These are phyloP conservation scores for Hypsibius dujardini DNA, from an alignment of 1,140 invertebrate species.

Conservation along the genomic window DNA sequence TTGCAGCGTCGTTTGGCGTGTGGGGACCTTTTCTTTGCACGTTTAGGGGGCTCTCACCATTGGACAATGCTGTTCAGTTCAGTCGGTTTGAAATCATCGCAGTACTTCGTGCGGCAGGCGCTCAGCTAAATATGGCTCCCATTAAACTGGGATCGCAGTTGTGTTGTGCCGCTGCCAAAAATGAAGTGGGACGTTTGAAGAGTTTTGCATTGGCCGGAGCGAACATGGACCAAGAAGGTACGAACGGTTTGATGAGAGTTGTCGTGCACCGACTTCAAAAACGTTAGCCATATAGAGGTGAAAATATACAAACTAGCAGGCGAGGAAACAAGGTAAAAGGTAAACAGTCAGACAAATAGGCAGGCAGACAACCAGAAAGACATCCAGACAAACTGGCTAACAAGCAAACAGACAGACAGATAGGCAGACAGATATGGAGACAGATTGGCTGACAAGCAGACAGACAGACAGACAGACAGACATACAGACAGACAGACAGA, in stretches of 20 bases:
- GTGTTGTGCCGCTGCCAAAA: slow-evolving; percentile 36
- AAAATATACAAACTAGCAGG: no score
- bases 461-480: no score
- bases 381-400: no score
- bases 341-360: no score
- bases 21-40: slow-evolving; percentile 16
- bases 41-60: slow-evolving; percentile 17
- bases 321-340: no score
- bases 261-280: not conserved
- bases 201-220: slow-evolving; percentile 46
- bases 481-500: no score
- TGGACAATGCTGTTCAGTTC: slow-evolving; percentile 12
- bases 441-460: no score
- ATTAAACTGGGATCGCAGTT: slow-evolving; percentile 12
- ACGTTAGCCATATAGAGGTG: no score
- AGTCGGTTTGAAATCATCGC: slow-evolving; percentile 14
- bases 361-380: no score
- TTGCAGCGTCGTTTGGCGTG: no score
- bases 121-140: slow-evolving; percentile 9
- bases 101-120: not conserved
- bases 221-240: slow-evolving; percentile 37
- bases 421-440: no score
- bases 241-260: not conserved
- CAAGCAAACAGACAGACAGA: no score
- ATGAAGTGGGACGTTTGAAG: slow-evolving; percentile 36